These are phyloP conservation scores for Pseudeuparius sepicola DNA, from an alignment of 2,888 invertebrate genomes.

Conservation along the genomic window DNA sequence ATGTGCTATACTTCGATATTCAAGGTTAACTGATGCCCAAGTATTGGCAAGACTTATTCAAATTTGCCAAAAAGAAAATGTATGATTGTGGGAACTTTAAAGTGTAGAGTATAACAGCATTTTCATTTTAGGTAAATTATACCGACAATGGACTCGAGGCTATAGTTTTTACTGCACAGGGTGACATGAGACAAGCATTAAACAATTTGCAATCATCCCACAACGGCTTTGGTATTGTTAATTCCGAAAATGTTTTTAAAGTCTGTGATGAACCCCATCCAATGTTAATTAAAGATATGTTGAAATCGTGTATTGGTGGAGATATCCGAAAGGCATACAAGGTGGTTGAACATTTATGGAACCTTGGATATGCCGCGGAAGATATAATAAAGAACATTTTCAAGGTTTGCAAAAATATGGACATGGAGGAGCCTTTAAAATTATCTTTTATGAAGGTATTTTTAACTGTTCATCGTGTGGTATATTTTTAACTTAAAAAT, in stretches of 20 bases:
- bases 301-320: conserved; percentile 68
- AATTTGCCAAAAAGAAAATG: conserved; percentile 65
- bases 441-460: conserved; percentile 65
- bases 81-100: too few species aligned
- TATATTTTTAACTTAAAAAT: conserved; percentile 10
- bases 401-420: conserved; percentile 81
- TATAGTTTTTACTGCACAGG: conserved; percentile 95
- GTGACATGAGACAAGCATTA: conserved; percentile 94
- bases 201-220: conserved; percentile 95
- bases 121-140: conserved; percentile 60
- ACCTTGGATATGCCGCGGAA: conserved; percentile 91
- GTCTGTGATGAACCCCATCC: conserved; percentile 99
- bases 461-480: conserved; percentile 34
- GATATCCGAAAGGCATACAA: conserved; percentile 81
- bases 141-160: conserved; percentile 92
- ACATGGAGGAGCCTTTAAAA: conserved; percentile 70
- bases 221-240: conserved; percentile 87
- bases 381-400: conserved; percentile 95
- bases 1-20: conserved; percentile 92
- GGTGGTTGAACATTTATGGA: conserved; percentile 80
- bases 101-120: not conserved
- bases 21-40: conserved; percentile 82
- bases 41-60: conserved; percentile 71
- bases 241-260: conserved; percentile 90
- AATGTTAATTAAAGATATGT: conserved; percentile 81